Conservation (phyloP, 2,888 invertebrate species). For the Xestobium rufovillosum region DNA sequence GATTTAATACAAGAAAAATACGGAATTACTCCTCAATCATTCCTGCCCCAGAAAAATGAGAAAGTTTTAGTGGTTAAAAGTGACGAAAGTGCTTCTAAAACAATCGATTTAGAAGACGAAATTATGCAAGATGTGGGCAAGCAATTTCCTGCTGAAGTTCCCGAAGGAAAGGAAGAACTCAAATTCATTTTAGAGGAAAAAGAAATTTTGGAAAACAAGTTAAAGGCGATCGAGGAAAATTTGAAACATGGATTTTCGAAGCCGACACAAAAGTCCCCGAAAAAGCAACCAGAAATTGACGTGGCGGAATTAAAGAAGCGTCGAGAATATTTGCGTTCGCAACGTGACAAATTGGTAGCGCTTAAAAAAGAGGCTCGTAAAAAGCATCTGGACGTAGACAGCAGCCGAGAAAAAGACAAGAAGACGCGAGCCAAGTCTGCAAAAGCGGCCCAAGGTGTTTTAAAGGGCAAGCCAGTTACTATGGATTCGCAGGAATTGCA, state of each 20-base stretch:
- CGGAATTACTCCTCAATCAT: constrained; percentile 58
- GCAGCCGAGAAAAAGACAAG: constrained; percentile 37
- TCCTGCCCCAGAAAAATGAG: constrained; percentile 46
- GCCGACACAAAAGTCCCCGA: too few species aligned
- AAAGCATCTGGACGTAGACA: constrained; percentile 62
- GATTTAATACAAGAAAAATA: constrained; percentile 76
- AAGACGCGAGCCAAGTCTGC: constrained; percentile 62
- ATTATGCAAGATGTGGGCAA: constrained; percentile 44
- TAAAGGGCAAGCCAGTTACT: constrained; percentile 45
- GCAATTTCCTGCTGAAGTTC: constrained; percentile 34
- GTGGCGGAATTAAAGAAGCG: constrained; percentile 65
- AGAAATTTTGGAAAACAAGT: constrained; percentile 35
- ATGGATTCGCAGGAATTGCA: constrained; percentile 58
- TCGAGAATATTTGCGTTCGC: constrained; percentile 78
- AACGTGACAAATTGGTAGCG: constrained; percentile 83
- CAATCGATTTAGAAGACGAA: constrained; percentile 31
- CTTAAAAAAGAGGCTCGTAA: constrained; percentile 83
- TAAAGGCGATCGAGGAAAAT: constrained; percentile 25
- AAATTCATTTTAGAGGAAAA: constrained; percentile 38
- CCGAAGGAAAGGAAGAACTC: constrained; percentile 29
- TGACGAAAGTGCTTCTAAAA: constrained; percentile 39
- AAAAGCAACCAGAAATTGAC: too few species aligned
- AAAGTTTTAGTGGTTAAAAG: too few species aligned
- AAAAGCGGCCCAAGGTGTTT: constrained; percentile 60
- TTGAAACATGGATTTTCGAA: too few species aligned